Conservation (phyloP, 2,113 vertebrate species). For the Zosterops borbonicus region DNA sequence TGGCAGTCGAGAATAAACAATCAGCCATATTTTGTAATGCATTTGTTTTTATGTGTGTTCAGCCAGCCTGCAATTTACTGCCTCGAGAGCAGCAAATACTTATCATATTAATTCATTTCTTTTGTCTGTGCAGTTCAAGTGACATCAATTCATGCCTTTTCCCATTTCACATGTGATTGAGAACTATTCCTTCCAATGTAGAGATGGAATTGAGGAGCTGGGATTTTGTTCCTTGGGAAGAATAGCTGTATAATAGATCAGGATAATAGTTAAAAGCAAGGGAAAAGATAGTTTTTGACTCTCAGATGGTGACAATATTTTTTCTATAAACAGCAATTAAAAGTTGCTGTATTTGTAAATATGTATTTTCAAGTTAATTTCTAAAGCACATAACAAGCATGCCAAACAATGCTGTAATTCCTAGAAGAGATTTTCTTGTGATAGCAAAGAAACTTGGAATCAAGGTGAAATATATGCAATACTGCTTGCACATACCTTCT, state of each 20-base stretch:
- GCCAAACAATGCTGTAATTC: neutral
- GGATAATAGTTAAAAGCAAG: neutral
- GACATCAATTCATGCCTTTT: conserved; percentile 29
- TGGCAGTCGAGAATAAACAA: neutral
- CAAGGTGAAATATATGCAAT: neutral
- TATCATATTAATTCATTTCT: neutral
- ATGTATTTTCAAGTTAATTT: neutral
- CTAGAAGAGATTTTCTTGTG: neutral
- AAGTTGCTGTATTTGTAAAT: neutral
- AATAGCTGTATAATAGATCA: neutral
- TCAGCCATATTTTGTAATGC: neutral
- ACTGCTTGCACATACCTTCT: neutral
- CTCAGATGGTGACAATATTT: neutral
- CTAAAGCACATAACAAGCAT: neutral
- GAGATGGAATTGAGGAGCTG: neutral
- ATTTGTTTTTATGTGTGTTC: neutral
- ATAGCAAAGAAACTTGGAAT: neutral
- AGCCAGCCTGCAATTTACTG: conserved; percentile 14
- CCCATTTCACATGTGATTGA: neutral
- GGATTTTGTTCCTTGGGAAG: neutral
- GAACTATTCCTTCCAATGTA: neutral
- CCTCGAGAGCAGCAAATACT: conserved; percentile 1
- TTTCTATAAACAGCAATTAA: neutral
- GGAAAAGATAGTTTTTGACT: neutral
- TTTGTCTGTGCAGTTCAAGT: neutral